phyloP scores from a whole-genome alignment of 2,113 vertebrate genomes.

The Caranx ignobilis region DNA sequence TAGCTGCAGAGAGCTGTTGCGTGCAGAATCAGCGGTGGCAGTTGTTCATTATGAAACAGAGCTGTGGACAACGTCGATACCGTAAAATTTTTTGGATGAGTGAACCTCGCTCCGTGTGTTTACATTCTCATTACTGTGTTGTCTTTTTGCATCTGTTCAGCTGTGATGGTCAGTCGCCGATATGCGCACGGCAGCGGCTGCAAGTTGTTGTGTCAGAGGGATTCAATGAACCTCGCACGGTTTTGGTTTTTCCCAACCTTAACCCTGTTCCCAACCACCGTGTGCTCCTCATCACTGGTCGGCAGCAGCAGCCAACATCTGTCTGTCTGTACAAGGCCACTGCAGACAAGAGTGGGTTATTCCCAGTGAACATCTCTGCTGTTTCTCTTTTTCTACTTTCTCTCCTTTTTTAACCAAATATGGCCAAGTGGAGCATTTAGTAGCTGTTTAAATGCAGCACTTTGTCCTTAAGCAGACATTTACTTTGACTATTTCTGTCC shows the following conservation, averaged over 20 bases:
- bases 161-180: constrained; percentile 13
- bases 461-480: constrained; percentile 36
- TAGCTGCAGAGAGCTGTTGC: constrained; percentile 7
- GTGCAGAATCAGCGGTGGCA: constrained; percentile 33
- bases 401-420: constrained; percentile 38
- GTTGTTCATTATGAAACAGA: constrained; percentile 68
- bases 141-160: constrained; percentile 47
- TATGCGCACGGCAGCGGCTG: not conserved
- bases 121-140: constrained; percentile 62
- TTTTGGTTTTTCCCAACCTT: not conserved
- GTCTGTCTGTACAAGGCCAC: not conserved
- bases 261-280: not conserved
- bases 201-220: constrained; percentile 1
- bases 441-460: not conserved
- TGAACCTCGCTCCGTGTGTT: constrained; percentile 58
- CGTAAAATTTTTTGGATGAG: constrained; percentile 69
- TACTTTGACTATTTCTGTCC: constrained; percentile 35
- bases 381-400: not conserved
- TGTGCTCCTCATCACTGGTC: too few relatives aligned
- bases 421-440: constrained; percentile 24
- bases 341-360: not conserved
- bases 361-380: not conserved
- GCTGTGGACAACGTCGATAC: constrained; percentile 72
- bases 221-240: not conserved
- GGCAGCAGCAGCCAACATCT: not conserved